Evolutionary conservation across 2,888 invertebrate genomes (phyloP).

Genomic region (Acrobasis suavella): DNA sequence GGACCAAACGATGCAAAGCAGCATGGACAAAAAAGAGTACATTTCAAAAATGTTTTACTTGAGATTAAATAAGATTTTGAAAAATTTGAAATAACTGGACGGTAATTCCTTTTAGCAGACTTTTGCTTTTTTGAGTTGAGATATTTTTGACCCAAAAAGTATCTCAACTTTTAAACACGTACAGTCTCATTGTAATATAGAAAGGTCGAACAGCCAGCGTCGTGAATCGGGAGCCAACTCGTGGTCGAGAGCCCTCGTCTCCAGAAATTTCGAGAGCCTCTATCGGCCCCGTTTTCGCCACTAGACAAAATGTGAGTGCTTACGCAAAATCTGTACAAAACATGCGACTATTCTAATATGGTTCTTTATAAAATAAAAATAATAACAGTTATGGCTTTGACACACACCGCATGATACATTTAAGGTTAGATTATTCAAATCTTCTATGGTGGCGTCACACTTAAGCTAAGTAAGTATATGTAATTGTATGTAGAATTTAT

Average conservation of each 20-base stretch:
- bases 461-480: too few relatives aligned
- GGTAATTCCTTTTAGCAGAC: neutral
- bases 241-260: constrained; percentile 37
- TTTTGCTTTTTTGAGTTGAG: too few relatives aligned
- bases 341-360: constrained; percentile 14
- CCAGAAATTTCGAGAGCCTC: constrained; percentile 44
- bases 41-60: too few relatives aligned
- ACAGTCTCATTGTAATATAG: constrained; percentile 27
- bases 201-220: constrained; percentile 33
- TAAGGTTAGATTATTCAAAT: too few relatives aligned
- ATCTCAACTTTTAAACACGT: constrained; percentile 4
- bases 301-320: constrained; percentile 39
- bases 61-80: too few relatives aligned
- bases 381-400: too few relatives aligned
- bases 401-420: too few relatives aligned
- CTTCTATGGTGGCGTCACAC: too few relatives aligned
- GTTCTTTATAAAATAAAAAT: neutral
- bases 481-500: too few relatives aligned
- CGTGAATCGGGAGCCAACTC: constrained; percentile 40
- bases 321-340: constrained; percentile 27
- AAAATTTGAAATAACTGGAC: neutral
- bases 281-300: constrained; percentile 42
- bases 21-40: too few relatives aligned
- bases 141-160: neutral
- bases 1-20: too few relatives aligned